Evolutionary conservation across 2,797 vertebrate species (phyloP), one percentile per base, ranked within the genome.

Genomic region (Podargus strigoides): DNA sequence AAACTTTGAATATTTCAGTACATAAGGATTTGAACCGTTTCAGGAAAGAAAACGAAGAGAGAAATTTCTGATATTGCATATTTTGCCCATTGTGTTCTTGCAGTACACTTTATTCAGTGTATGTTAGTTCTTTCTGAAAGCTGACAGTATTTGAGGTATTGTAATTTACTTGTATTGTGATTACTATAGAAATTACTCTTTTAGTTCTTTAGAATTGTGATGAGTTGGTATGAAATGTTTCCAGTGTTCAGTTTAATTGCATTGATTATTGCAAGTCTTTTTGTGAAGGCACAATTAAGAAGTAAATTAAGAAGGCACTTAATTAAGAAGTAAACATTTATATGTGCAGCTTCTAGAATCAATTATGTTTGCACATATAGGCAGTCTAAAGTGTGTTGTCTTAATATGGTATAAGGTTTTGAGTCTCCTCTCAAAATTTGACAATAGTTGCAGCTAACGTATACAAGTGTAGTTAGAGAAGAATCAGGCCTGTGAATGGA

Each of bases 241-340:
- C 37, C n/a, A 85, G 49, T 26, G 32, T 70, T 93, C 63, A 44
- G 36, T 80, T 87, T 84, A 84, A 79, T 87, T 76, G 47, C 46
- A 75, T n/a, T 87, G 50, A 84, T 55, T 82, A 72, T 81, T 86
- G 32, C 46, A 87, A 80, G 58, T 80, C 28, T 75, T 93, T 90
- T 87, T 80, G n/a, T 60, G 84, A 93, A 90, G 74, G 52, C 30
- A 75, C 84, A 83, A 87, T 63, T 78, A 82, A 87, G 73, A 69
- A 69, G 32, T 69, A 84, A 75, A 55, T n/a, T n/a, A n/a, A n/a
- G n/a, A n/a, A n/a, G n/a, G n/a, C n/a, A 41, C 36, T 93, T 90
- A 83, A 87, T 63, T 78, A 82, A 87, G 73, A 69, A 69, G 32
- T 69, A 84, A 75, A 55, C 36, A 74, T 86, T 86, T 89, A 86